Evolutionary conservation across 2,888 invertebrate species (phyloP), one percentile per base, ranked within the genome.

Genomic region (Acrobasis suavella): DNA sequence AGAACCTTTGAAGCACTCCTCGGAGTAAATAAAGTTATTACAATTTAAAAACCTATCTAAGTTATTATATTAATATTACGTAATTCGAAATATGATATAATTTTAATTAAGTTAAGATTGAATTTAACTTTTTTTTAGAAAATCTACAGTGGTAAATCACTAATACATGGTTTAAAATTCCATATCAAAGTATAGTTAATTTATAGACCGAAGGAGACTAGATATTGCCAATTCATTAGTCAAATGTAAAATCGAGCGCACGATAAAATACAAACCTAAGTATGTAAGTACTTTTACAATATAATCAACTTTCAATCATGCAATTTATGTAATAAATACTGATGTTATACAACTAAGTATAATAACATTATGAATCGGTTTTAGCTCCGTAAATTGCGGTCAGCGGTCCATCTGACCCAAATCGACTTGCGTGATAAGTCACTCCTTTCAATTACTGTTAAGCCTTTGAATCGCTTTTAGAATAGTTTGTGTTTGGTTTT

Each of bases 1-100:
- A 74, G 52, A 68, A 64, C 67, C 67, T 66, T 76, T 80, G 76
- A 78, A 80, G 78, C 78, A 72, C 76, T 69, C 69, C 62, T 76
- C 75, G 77, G 76, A 78, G 76, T 76, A 67, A 67, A 58, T 65
- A 65, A 68, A 65, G 65, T 22, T 22, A 22, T 22, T 22, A 72
- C 64, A 68, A 64, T 62, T 39, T 55, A 39, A 38, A n/a, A 14
- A 42, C 42, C 14, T 46, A 39, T 7, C 39, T 39, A 55, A 39
- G 16, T 39, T 55, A n/a, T 39, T 3, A 10, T 38, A 15, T 38
- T 39, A 39, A 39, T 55, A 55, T 55, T 16, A 55, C 38, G 39
- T 55, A 55, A 39, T 55, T 39, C 9, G 2, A 32, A 32, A 32
- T 52, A 7, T 51, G 12, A 12, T 5, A 12, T 46, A 46, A 10